Base-by-base conservation (phyloP, 2,888 invertebrate species). In the Yponomeuta evonymella region DNA sequence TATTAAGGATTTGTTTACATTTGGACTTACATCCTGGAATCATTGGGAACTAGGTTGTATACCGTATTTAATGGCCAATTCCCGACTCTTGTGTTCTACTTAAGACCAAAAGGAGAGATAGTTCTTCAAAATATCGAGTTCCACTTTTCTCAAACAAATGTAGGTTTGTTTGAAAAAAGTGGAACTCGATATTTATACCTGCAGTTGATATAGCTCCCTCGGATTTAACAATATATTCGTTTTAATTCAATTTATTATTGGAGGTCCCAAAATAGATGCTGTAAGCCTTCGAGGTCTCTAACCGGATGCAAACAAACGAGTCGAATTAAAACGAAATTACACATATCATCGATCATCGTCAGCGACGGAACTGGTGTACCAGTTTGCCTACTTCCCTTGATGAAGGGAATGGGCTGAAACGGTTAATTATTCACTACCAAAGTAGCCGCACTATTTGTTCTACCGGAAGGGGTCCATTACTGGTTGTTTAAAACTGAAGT, bases 311-410 rank as follows among this genome's bases (percentile, higher is more conserved):
- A 64, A 64, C 64, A 65, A 2, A 65, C 43, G 33, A 65, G 65
- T n/a, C 30, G 29, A 65, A 30, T 65, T 65, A 65, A 65, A 65
- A 33, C 10, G 65, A 33, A 65, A 65, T 65, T 65, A 65, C 65
- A 33, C 65, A 33, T 29, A 1, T 33, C 65, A 65, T 65, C 65
- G 65, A 67, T 67, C 67, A 30, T 29, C 30, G 64, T 67, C 1
- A 43, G 67, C n/a, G 67, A 67, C 67, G 67, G 67, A 67, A 67
- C 36, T 67, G 43, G 67, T 67, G 67, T n/a, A n/a, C 67, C 67
- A 67, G 67, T 67, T 67, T 36, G 15, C 36, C 30, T 66, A 30
- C 15, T 66, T 36, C 30, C 33, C 36, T 8, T 33, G 43, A 36
- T 33, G 51, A 36, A 67, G 36, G 67, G 67, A 36, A 67, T 67